Base-by-base conservation (phyloP, 1,140 invertebrate genomes). In the Artemia franciscana region DNA sequence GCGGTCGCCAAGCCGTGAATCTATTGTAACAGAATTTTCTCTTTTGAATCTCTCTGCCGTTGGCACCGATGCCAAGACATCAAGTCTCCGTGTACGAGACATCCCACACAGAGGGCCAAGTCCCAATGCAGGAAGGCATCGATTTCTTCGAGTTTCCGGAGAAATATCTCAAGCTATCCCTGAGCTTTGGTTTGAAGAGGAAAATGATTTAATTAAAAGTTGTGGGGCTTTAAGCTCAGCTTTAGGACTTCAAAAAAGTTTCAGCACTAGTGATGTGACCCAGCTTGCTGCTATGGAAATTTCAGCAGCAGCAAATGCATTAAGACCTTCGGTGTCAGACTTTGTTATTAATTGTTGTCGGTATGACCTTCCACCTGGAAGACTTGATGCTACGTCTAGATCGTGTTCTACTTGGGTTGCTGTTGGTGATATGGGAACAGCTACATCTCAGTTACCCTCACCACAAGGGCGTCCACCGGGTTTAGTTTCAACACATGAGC, bases 341-440 rank as follows among this genome's bases (percentile, higher is more conserved):
- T 72, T 84, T 57, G 80, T 81, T 0, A 71, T 86, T 27, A 80
- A 82, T 65, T 65, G 28, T 60, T 68, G 65, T 66, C 62, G 58
- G 68, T 2, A 65, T 61, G 2, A 62, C 65, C 30, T 63, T 67
- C 23, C 59, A 80, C 21, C 79, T 77, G 60, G 76, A 76, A 9
- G 74, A 79, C 65, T 80, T 64, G 75, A 79, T 60, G 73, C 77
- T 1, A 73, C 83, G 0, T 88, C 85, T 0, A 77, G 86, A 1
- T 88, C 85, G 0, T 88, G 85, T 70, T 87, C 85, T 60, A 89
- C 85, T 0, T 89, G 86, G 85, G 86, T 88, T 0, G 86, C 85
- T 2, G 84, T 86, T 0, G 83, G 83, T 1, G 83, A 85, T 66
- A 56, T 27, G 12, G 63, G 30, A 2, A 77, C 79, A 2, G 81